phyloP scores from a whole-genome alignment of 2,888 invertebrate genomes.

The Drosophila meridionalis region DNA sequence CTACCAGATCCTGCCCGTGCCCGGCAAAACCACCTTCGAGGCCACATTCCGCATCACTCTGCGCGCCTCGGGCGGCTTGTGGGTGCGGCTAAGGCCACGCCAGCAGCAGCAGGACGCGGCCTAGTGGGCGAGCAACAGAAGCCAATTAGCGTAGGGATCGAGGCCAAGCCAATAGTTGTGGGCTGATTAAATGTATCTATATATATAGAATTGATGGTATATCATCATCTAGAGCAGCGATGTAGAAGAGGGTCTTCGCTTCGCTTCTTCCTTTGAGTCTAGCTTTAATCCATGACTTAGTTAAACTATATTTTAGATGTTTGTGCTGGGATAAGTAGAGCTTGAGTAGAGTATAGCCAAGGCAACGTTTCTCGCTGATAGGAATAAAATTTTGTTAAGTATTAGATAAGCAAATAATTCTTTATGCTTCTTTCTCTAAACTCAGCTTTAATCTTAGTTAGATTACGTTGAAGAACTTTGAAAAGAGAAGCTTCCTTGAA shows the following conservation, averaged over 20 bases:
- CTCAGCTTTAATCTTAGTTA: background rate
- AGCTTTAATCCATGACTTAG: background rate
- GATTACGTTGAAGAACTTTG: background rate
- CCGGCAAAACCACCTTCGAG: slow-evolving; percentile 86
- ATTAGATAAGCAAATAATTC: no score
- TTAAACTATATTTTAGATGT: background rate
- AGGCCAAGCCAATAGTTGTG: slow-evolving; percentile 9
- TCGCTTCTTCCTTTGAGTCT: background rate
- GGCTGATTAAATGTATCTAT: background rate
- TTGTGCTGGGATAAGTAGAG: background rate
- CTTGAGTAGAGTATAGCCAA: background rate
- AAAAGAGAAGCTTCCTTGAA: background rate
- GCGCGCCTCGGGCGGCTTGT: slow-evolving; percentile 87
- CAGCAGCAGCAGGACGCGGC: slow-evolving; percentile 14
- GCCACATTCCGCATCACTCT: slow-evolving; percentile 87
- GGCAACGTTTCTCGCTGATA: background rate
- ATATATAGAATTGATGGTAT: background rate
- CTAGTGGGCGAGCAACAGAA: slow-evolving; percentile 5
- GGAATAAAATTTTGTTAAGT: background rate
- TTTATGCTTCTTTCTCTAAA: background rate
- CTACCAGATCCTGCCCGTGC: slow-evolving; percentile 85
- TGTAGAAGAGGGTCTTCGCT: background rate
- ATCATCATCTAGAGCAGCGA: slow-evolving; percentile 3
- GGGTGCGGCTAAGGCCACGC: slow-evolving; percentile 85
- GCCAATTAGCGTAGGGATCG: slow-evolving; percentile 25